These are phyloP conservation scores for Scarus forsteni DNA, from an alignment of 2,797 vertebrate species.

Conservation along the genomic window DNA sequence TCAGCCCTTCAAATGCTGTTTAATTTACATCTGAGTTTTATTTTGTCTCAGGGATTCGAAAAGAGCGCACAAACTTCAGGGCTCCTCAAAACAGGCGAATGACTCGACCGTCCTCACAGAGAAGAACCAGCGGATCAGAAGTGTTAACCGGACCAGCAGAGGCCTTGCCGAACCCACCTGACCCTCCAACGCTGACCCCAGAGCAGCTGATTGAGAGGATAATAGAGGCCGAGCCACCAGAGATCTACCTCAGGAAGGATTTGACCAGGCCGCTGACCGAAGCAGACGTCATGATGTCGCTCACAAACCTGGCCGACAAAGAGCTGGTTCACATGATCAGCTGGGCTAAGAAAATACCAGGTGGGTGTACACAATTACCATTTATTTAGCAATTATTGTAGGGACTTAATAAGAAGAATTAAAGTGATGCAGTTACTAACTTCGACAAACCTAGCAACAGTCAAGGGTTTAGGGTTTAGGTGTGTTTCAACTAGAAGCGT, in stretches of 20 bases:
- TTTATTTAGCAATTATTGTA: too few relatives aligned
- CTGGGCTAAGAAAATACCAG: constrained; percentile 99
- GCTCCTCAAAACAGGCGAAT: constrained; percentile 80
- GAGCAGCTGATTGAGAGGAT: constrained; percentile 92
- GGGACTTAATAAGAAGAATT: too few relatives aligned
- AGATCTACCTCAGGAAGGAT: constrained; percentile 91
- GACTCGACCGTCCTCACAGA: constrained; percentile 69
- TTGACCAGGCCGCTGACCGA: constrained; percentile 92
- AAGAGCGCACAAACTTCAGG: constrained; percentile 89
- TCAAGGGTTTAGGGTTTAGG: too few relatives aligned
- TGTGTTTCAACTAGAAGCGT: too few relatives aligned
- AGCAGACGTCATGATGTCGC: constrained; percentile 96
- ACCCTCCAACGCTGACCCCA: constrained; percentile 78
- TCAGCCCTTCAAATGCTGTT: background rate
- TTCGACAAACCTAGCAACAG: too few relatives aligned
- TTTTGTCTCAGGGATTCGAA: constrained; percentile 86
- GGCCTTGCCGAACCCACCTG: constrained; percentile 62
- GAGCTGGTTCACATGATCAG: constrained; percentile 98
- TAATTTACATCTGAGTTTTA: background rate
- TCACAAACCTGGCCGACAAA: constrained; percentile 96
- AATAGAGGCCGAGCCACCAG: constrained; percentile 93
- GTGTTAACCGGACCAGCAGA: constrained; percentile 8
- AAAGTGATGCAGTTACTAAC: too few relatives aligned
- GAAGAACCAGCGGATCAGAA: constrained; percentile 61
- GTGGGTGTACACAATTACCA: constrained; percentile 71